Base-by-base conservation (phyloP, 2,888 invertebrate genomes). In the Limnephilus marmoratus region DNA sequence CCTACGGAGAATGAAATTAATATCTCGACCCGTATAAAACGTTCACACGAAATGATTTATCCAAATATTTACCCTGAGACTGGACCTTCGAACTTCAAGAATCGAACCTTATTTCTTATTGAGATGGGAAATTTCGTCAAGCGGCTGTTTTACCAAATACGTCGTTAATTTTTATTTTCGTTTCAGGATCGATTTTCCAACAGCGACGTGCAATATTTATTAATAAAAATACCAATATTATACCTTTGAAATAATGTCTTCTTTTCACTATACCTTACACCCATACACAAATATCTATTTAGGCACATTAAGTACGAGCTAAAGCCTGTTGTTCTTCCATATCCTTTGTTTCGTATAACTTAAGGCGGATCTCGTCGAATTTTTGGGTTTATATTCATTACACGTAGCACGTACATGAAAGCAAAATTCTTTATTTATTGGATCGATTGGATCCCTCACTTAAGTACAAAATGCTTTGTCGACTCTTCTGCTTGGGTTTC, bases 1-100 rank as follows among this genome's bases (percentile, higher is more conserved):
- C 15, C 86, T 24, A 29, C 31, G 13, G 37, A n/a, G 29, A 41
- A 86, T 45, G 5, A 68, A 68, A 68, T 68, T 24, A 49, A 86
- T 86, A 41, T 86, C 86, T 68, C 68, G 68, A 68, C n/a, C 68
- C n/a, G 49, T n/a, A 49, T 86, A 86, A 86, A 86, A 86, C 45
- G 24, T 45, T 86, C 45, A 29, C 45, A n/a, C 86, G 86, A 86
- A 45, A 86, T 86, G 86, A 86, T 45, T 86, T 45, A 45, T 41
- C 13, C 86, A 86, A 86, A 86, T 86, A 86, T 86, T 86, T 86
- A 86, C 29, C 49, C 86, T 34, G 24, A 9, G 13, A 45, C 45
- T 45, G 86, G 86, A 86, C 86, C 45, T 45, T 49, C 86, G 29
- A 86, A 86, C 86, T 86, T 86, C 45, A 29, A 86, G 45, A 45